phyloP scores from a whole-genome alignment of 1,140 invertebrate species.

The Tetragonula clypearis region DNA sequence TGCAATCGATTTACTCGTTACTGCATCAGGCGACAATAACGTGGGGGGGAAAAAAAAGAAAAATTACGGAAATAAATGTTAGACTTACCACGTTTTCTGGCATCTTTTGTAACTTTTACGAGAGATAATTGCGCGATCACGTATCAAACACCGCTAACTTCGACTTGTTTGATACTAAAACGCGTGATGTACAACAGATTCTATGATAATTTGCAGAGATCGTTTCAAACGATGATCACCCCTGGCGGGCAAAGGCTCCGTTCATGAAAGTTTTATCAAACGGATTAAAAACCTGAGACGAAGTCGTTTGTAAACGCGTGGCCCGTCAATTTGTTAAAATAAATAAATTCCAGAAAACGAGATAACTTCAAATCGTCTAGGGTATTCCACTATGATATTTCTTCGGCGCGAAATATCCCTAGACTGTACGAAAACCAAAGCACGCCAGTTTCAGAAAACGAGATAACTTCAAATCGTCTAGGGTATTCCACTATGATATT shows the following conservation, averaged over 20 bases:
- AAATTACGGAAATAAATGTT: background rate
- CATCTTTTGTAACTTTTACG: slow-evolving; percentile 53
- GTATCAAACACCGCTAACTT: slow-evolving; percentile 29
- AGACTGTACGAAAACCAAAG: background rate
- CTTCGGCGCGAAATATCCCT: background rate
- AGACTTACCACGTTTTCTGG: slow-evolving; percentile 72
- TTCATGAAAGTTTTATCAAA: background rate
- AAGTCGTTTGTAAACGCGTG: background rate
- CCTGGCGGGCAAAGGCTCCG: background rate
- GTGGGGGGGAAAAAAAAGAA: background rate
- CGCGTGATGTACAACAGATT: slow-evolving; percentile 21
- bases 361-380: background rate
- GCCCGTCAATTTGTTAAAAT: background rate
- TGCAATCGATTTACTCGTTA: background rate
- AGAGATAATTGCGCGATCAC: background rate
- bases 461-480: too few species aligned
- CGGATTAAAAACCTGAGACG: background rate
- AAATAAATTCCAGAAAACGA: slow-evolving; percentile 3
- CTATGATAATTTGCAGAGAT: slow-evolving; percentile 6
- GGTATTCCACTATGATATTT: background rate
- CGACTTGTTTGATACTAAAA: slow-evolving; percentile 29
- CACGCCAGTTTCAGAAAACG: too few species aligned
- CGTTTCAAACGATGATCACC: background rate
- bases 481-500: too few species aligned
- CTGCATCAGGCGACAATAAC: background rate